Evolutionary conservation across 2,797 vertebrate species (phyloP), one percentile per base, ranked within the genome.

Genomic region (Rhynchotus rufescens): DNA sequence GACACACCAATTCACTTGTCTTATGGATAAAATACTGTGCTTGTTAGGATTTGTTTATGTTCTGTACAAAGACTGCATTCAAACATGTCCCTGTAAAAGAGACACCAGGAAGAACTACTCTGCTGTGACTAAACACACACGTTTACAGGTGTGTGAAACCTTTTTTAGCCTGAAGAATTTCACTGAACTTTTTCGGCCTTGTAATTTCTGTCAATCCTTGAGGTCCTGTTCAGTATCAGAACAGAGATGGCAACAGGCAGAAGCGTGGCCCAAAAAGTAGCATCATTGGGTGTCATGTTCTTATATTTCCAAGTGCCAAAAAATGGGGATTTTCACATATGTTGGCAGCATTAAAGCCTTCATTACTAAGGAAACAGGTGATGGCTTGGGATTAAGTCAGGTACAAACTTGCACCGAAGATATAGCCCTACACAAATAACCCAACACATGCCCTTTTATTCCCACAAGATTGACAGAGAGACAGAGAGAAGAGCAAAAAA

Each of bases 401-500:
- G 38, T 2, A 42, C 4, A 52, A 14, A 17, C 69, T 73, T 22
- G 38, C 77, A 20, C 79, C 81, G 80, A 20, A 47, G 71, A 44
- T 2, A 78, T 44, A 49, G 25, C 30, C 45, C 21, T 26, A 1
- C 0, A 36, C 57, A 68, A 49, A 34, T 1, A 59, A 74, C 28
- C 23, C 62, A 64, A 9, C 45, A 2, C 2, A 32, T 8, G 36
- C 61, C 51, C 34, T 73, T 0, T 0, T 3, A 26, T 13, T 85
- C 66, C 57, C 78, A 36, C 81, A 86, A 44, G 52, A 0, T 79
- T 90, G 76, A 94, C 49, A 72, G 80, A 36, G 73, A 88, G 78
- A 76, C 12, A 16, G 76, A 81, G 34, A 64, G 28, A n/a, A 61
- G 69, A 94, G 90, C n/a, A 44, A 68, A 90, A 78, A 74, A 94